Evolutionary conservation across 2,113 vertebrate genomes (phyloP).

Genomic region (Trinectes maculatus): DNA sequence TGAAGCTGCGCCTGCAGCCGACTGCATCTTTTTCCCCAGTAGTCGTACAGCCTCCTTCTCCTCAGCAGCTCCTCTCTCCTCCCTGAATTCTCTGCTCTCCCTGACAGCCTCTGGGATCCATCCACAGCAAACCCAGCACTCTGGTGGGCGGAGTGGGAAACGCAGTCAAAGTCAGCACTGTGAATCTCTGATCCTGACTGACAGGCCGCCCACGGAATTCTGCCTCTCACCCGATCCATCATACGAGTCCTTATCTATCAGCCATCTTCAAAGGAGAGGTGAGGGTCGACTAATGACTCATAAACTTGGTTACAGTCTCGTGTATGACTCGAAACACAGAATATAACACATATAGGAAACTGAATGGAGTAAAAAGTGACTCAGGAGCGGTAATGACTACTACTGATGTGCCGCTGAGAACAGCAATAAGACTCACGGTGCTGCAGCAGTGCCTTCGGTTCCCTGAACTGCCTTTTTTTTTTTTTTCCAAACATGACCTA

Average conservation of each 20-base stretch:
- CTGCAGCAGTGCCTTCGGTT: conserved; percentile 75
- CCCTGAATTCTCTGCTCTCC: conserved; percentile 63
- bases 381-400: not conserved
- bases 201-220: conserved; percentile 90
- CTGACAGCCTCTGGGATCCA: conserved; percentile 34
- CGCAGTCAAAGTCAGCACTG: conserved; percentile 56
- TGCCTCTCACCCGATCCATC: conserved; percentile 89
- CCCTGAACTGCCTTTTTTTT: conserved; percentile 79
- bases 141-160: conserved; percentile 74
- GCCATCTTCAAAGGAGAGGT: conserved; percentile 94
- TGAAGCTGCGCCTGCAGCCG: conserved; percentile 19
- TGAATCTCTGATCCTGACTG: conserved; percentile 88
- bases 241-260: conserved; percentile 89
- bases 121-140: conserved; percentile 23
- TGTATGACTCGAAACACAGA: not conserved
- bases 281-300: conserved; percentile 23
- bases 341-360: not conserved
- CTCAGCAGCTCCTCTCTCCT: conserved; percentile 62
- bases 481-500: conserved; percentile 82
- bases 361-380: conserved; percentile 10
- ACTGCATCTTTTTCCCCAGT: conserved; percentile 75
- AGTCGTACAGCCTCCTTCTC: conserved; percentile 78
- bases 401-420: conserved; percentile 50
- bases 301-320: not conserved
- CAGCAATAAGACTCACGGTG: conserved; percentile 46